Base-by-base conservation (phyloP, 2,113 vertebrate species). In the Festucalex cinctus region DNA sequence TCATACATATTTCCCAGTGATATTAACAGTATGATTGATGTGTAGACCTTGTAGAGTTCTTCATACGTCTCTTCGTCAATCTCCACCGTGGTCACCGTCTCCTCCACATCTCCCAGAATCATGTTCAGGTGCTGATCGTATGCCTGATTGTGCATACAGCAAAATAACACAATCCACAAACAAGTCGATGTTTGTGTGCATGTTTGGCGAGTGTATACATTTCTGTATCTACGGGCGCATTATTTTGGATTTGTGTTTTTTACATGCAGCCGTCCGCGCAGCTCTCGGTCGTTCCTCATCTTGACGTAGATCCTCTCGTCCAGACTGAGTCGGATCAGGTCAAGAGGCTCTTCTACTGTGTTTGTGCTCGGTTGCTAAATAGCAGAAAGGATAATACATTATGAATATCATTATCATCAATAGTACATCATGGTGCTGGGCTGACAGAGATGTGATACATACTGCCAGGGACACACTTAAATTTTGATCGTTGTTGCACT, bases 91-190 rank as follows among this genome's bases (percentile, higher is more conserved):
- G 97, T 99, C 71, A 99, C 97, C 0, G 97, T 99, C 89, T 99
- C 97, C 87, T 99, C 97, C 56, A 99, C 97, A 49, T 98, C 97
- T 4, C 97, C 97, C 74, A 99, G 84, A 78, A 99, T 99, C 97
- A 99, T 99, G 88, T 99, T 99, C 86, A 99, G 92, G 76, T 99
- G 97, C 71, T 99, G 97, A 85, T 99, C 97, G 56, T 99, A 99
- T 0, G 97, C 97, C 97, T 99, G 6, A 63, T 22, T 32, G 28
- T 32, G 28, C 28, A 3, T 12, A 3, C 19, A n/a, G 12, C 13
- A 43, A 17, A 43, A 62, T 3, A 62, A n/a, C 12, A 56, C 2
- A 3, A 4, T 28, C 36, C 1, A 28, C 49, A 39, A 37, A 63
- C 28, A 32, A 32, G 28, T 32, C 28, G 2, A 9, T 48, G 17